Base-by-base conservation (phyloP, 2,113 vertebrate genomes). In the Oncorhynchus keta region DNA sequence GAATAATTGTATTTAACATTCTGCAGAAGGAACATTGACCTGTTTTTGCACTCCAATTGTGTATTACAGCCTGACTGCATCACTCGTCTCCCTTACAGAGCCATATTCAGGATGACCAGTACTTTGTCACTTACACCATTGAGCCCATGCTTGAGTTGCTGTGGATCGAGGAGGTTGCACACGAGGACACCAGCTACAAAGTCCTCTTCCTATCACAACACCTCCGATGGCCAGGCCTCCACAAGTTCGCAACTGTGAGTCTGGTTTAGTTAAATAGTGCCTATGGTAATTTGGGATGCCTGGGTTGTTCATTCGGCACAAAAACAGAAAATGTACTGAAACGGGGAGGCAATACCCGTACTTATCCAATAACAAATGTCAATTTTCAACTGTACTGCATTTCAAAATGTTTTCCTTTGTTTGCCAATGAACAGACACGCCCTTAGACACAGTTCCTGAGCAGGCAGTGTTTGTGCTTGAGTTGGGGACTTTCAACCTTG, bases 81-180 rank as follows among this genome's bases (percentile, higher is more conserved):
- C 35, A 39, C 35, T 39, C 7, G 1, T n/a, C 20, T 22, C 59
- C 20, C 59, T 61, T n/a, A 61, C 75, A 94, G 94, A 94, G 93
- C 62, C 76, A 78, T 2, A 65, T 84, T 28, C 70, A 79, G 62
- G 48, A 86, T 4, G 48, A 81, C 39, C 79, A 79, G 2, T 93
- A 93, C 74, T 57, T 85, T 11, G 64, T 79, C 2, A 73, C 77
- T 0, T 94, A 91, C 39, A 77, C 28, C 0, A 86, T 94, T 3
- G 94, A 92, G 76, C 89, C 87, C 0, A 93, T 94, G 93, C 73
- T 94, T 0, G 91, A 94, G 80, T 14, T 94, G 70, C 67, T 89
- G 61, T 94, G 94, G 93, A 75, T 64, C 3, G 92, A 94, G 14
- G 89, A 86, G 1, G 1, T 48, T 0, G 3, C 71, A 59, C 70